Evolutionary conservation across 2,888 invertebrate species (phyloP), one percentile per base, ranked within the genome.

Genomic region (Chydorus sphaericus): DNA sequence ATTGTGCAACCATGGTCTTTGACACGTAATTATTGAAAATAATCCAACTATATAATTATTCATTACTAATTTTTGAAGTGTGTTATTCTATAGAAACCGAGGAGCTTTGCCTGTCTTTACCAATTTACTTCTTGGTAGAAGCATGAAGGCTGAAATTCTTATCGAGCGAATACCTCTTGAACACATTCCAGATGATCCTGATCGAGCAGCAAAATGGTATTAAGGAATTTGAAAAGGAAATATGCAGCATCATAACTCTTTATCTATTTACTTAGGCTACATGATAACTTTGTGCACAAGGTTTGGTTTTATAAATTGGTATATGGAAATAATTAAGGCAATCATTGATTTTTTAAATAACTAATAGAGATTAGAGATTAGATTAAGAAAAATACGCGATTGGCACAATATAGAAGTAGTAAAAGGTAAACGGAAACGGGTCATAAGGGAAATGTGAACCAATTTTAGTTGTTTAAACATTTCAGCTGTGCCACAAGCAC

Each of bases 111-210:
- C 89, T 16, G 87, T 87, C 1, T 78, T 91, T 64, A 81, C 77
- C 36, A 85, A 81, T 65, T 72, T 91, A 62, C 69, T 91, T 29
- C 76, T 78, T 61, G 91, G 90, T 0, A 78, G 80, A 65, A 71
- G 75, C 33, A 77, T 88, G 1, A 77, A 77, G 60, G 86, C 81
- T 0, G 83, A 88, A 66, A 71, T 90, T 71, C 81, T 82, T 65
- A 79, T 89, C 63, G 78, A 83, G 60, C 78, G 94, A 65, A 84
- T 91, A 67, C 84, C 87, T 1, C 73, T 93, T 44, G 81, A 84
- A 49, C 77, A 79, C 53, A 77, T 94, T 30, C 93, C 93, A 0
- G 77, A 79, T 48, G 80, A 78, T 54, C 85, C 86, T 62, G 80
- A 79, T 60, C 79, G 74, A 52, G 85, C 85, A 55, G 78, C 85